phyloP scores from a whole-genome alignment of 1,140 invertebrate genomes.

The Sinonovacula constricta region DNA sequence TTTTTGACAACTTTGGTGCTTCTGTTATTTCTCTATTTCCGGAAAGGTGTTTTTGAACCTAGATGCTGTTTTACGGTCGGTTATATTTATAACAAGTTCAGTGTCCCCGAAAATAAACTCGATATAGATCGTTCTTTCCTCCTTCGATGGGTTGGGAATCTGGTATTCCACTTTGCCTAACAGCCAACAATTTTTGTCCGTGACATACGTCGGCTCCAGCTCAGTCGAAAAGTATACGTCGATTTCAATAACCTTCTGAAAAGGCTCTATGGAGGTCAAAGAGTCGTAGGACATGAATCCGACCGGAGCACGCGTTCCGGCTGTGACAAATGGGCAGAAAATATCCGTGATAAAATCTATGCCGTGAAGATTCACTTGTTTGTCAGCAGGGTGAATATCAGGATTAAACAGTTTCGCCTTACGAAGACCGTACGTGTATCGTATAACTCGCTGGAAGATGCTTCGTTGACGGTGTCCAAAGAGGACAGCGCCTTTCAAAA shows the following conservation, averaged over 20 bases:
- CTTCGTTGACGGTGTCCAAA: conserved; percentile 81
- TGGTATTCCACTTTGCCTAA: conserved; percentile 81
- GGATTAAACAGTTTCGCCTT: conserved; percentile 61
- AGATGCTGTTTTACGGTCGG: conserved; percentile 43
- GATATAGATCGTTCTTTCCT: conserved; percentile 79
- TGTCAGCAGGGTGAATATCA: conserved; percentile 80
- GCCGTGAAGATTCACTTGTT: conserved; percentile 78
- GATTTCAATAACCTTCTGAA: conserved; percentile 66
- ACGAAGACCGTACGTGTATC: conserved; percentile 82
- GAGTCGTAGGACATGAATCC: conserved; percentile 51
- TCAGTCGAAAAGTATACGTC: conserved; percentile 80
- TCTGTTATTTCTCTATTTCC: conserved; percentile 40
- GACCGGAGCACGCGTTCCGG: conserved; percentile 44
- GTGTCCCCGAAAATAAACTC: conserved; percentile 83
- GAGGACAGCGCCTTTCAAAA: conserved; percentile 47
- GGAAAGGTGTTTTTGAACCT: conserved; percentile 47
- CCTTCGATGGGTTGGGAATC: conserved; percentile 71
- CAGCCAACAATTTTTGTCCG: conserved; percentile 80
- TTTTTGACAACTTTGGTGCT: no score
- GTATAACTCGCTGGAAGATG: conserved; percentile 80
- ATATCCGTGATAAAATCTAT: conserved; percentile 81
- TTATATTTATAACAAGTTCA: conserved; percentile 77
- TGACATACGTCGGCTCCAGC: conserved; percentile 80
- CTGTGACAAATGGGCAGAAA: conserved; percentile 78
- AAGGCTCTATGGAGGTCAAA: conserved; percentile 41